A percentile compares a stretch with the other conserved stretches of the same genome.
These are phyloP conservation scores for Nephrotoma flavescens DNA, from an alignment of 2,888 invertebrate species.

Conservation along the genomic window DNA sequence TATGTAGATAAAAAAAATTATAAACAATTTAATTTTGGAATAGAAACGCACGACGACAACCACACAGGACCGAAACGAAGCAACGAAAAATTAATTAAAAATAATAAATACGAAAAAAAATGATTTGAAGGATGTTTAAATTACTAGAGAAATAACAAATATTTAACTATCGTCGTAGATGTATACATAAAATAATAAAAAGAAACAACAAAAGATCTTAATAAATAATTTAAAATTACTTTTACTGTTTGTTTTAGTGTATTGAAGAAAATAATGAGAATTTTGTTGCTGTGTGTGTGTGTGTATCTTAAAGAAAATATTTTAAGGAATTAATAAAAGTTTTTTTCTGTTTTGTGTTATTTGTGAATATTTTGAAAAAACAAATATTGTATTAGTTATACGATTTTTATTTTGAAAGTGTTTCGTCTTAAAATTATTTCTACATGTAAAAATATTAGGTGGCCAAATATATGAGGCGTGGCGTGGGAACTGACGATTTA, in stretches of 20 bases:
- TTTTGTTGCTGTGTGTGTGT: background rate
- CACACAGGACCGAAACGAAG: background rate
- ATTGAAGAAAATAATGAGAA: background rate
- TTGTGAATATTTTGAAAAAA: background rate
- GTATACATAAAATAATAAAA: background rate
- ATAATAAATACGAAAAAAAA: background rate
- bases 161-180: background rate
- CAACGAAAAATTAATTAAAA: background rate
- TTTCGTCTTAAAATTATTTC: background rate
- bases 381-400: background rate
- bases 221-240: background rate
- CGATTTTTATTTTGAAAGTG: background rate
- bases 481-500: no score
- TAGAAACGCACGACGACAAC: background rate
- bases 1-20: background rate
- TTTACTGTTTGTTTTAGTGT: background rate
- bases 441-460: no score
- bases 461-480: no score
- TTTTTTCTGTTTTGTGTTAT: background rate
- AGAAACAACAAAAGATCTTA: background rate
- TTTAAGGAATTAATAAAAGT: background rate
- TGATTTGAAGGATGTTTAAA: background rate
- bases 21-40: background rate
- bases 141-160: background rate
- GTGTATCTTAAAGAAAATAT: background rate